Evolutionary conservation across 1,140 invertebrate species (phyloP).

Genomic region (Galleria mellonella): DNA sequence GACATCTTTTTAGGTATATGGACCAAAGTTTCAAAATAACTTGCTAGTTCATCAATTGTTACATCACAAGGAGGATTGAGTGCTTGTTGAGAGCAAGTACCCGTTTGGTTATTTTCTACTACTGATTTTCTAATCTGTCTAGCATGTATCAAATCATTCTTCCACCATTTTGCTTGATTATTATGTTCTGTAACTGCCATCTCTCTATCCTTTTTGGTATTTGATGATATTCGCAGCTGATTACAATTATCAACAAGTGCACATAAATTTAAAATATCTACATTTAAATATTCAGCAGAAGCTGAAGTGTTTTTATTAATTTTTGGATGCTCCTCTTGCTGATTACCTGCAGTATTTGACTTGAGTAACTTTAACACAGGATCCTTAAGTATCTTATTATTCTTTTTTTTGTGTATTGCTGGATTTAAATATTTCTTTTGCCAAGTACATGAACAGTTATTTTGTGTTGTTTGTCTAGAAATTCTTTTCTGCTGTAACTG

Average conservation of each 20-base stretch:
- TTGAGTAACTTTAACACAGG: constrained; percentile 55
- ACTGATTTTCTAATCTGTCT: constrained; percentile 24
- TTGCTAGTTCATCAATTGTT: constrained; percentile 92
- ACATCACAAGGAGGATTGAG: constrained; percentile 82
- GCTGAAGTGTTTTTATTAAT: constrained; percentile 9
- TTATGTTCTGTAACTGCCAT: constrained; percentile 16
- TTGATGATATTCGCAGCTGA: constrained; percentile 49
- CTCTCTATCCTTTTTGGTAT: constrained; percentile 16
- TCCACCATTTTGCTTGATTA: constrained; percentile 46
- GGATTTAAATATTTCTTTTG: constrained; percentile 36
- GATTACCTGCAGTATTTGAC: constrained; percentile 20
- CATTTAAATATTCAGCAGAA: constrained; percentile 18
- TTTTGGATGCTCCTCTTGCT: constrained; percentile 29
- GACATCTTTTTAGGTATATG: constrained; percentile 98
- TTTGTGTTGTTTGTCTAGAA: constrained; percentile 18
- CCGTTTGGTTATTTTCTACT: constrained; percentile 32
- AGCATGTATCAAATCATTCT: constrained; percentile 25
- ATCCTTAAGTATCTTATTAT: constrained; percentile 52
- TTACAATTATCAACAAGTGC: constrained; percentile 54
- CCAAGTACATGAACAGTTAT: constrained; percentile 39
- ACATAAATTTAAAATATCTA: constrained; percentile 43
- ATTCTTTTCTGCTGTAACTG: constrained; percentile 22
- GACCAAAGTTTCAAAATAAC: constrained; percentile 93
- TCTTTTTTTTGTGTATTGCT: constrained; percentile 52
- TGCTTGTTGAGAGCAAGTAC: constrained; percentile 79